Evolutionary conservation across 1,140 invertebrate species (phyloP).

Genomic region (Bombus ignitus): DNA sequence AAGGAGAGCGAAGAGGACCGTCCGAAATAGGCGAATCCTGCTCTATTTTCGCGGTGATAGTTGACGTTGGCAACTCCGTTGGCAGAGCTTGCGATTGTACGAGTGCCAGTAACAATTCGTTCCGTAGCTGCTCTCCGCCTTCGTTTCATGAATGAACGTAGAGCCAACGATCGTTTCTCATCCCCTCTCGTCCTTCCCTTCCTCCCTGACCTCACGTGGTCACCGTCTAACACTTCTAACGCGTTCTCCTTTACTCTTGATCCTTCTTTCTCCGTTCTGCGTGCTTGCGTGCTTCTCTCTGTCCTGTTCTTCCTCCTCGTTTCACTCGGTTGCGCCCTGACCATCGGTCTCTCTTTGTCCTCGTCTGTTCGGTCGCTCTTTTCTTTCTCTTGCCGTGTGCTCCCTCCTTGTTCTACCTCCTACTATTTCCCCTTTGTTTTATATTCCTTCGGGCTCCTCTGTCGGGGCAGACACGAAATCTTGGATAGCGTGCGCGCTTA

Average conservation of each 20-base stretch:
- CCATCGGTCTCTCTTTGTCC: neutral
- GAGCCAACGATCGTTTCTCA: constrained; percentile 53
- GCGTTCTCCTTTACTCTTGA: constrained; percentile 12
- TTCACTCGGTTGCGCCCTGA: neutral
- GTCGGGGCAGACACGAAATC: neutral
- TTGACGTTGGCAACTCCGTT: constrained; percentile 57
- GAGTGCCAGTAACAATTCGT: constrained; percentile 68
- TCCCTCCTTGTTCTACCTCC: constrained; percentile 5
- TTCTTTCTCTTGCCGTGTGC: neutral
- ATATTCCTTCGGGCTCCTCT: neutral
- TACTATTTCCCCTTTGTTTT: neutral
- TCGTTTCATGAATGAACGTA: constrained; percentile 75
- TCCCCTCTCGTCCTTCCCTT: neutral
- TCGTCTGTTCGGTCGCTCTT: neutral
- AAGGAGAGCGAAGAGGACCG: neutral
- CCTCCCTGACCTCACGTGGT: constrained; percentile 26
- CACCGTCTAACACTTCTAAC: constrained; percentile 44
- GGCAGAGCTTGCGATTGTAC: constrained; percentile 61
- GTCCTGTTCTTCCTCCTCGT: constrained; percentile 24
- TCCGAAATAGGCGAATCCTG: constrained; percentile 45
- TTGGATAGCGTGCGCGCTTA: neutral
- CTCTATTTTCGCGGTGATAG: constrained; percentile 53
- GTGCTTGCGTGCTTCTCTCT: neutral
- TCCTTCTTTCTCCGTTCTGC: constrained; percentile 28
- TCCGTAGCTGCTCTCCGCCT: constrained; percentile 59